Conservation (phyloP, 2,888 invertebrate species). For the Drosophila parthenogenetica region DNA sequence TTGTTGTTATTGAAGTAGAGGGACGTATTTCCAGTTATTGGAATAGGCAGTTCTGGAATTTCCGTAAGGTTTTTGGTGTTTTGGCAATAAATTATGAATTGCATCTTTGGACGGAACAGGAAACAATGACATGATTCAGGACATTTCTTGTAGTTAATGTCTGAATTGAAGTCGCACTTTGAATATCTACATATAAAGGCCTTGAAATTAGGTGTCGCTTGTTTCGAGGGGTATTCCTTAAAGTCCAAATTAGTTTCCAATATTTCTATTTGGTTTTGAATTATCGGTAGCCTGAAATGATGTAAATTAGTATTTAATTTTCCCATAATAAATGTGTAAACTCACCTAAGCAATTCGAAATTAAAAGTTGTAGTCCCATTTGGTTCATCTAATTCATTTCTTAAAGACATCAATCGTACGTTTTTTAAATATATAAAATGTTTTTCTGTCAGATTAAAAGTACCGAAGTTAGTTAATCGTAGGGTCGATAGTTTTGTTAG, state of each 20-base stretch:
- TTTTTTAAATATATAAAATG: not conserved
- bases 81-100: not conserved
- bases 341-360: too few species aligned
- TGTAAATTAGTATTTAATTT: too few species aligned
- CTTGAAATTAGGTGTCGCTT: too few species aligned
- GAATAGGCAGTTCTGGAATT: slow-evolving; percentile 2
- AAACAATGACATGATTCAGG: not conserved
- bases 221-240: accelerated
- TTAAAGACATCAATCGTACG: not conserved
- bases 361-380: too few species aligned
- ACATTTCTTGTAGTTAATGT: not conserved
- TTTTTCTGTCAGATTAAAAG: not conserved
- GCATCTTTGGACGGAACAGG: too few species aligned
- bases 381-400: too few species aligned
- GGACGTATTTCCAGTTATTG: not conserved
- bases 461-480: not conserved
- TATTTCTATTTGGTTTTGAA: not conserved
- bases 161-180: not conserved
- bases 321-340: too few species aligned
- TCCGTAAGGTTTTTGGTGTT: not conserved
- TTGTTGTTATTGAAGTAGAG: not conserved
- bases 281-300: not conserved
- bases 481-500: not conserved
- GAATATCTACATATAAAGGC: not conserved
- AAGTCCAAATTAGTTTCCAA: not conserved